Evolutionary conservation across 2,888 invertebrate species (phyloP), one percentile per base, ranked within the genome.

Genomic region (Caenorhabditis afra): DNA sequence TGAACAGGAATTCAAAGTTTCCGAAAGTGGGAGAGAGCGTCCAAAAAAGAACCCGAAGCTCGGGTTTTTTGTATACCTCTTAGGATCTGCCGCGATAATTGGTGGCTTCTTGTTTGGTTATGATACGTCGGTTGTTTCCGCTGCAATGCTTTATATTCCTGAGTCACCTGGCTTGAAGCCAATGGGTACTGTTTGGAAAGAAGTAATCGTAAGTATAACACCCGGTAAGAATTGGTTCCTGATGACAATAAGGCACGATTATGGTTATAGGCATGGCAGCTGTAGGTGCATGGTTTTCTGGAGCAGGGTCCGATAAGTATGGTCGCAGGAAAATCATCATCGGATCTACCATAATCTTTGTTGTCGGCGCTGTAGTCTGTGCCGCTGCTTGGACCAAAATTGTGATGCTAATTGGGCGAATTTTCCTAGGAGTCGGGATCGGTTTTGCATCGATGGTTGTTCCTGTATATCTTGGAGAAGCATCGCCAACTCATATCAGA

Each of bases 401-500:
- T 23, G 78, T 85, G 3, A 81, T 88, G 47, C 61, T 89, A 8
- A 74, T 82, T 20, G 89, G 89, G 0, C 70, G 89, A 16, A 75
- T 89, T 1, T 75, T 89, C 16, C 79, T 89, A 1, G 89, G 89
- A 12, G 67, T 89, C 8, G 89, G 87, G 4, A 86, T 89, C 49
- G 88, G 89, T 3, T 83, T 89, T 55, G 87, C 89, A 2, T 88
- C 88, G 3, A 92, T 92, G 92, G 91, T 92, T 44, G 92, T 93
- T 3, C 93, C 93, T 2, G 91, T 93, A 79, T 93, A 93, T 86
- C 92, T 93, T 45, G 92, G 92, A 23, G 93, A 93, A 87, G 90
- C 91, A 61, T 91, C 93, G 0, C 92, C 92, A 2, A 81, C 91
- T 4, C 90, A 91, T 55, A 86, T 91, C 22, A 89, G 93, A 35